Evolutionary conservation across 2,888 invertebrate genomes (phyloP).

Genomic region (Itoplectis maculator): DNA sequence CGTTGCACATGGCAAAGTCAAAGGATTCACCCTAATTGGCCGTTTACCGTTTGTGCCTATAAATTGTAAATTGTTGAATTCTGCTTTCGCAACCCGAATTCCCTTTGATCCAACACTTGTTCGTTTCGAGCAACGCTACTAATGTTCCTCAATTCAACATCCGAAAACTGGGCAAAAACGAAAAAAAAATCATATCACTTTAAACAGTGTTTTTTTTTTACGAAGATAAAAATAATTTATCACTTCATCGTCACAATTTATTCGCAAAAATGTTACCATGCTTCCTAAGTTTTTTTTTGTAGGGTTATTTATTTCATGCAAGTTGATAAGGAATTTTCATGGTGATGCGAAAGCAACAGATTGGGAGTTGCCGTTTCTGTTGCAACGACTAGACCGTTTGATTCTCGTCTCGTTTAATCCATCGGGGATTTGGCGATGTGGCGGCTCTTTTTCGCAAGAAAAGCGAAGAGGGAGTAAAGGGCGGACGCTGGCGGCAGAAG

Average conservation of each 20-base stretch:
- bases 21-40: constrained; percentile 72
- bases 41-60: constrained; percentile 73
- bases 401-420: constrained; percentile 61
- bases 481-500: constrained; percentile 31
- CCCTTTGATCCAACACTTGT: constrained; percentile 12
- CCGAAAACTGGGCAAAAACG: not conserved
- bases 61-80: constrained; percentile 68
- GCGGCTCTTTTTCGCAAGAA: constrained; percentile 42
- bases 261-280: too few relatives aligned
- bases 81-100: constrained; percentile 16
- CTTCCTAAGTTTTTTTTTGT: constrained; percentile 2
- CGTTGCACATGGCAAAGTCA: constrained; percentile 58
- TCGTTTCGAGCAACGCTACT: not conserved
- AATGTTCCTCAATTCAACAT: constrained; percentile 9
- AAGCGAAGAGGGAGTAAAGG: not conserved
- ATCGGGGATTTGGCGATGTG: constrained; percentile 53
- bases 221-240: too few relatives aligned
- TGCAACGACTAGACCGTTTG: constrained; percentile 52
- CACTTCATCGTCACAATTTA: too few relatives aligned
- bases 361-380: constrained; percentile 19
- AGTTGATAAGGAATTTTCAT: constrained; percentile 17
- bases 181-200: not conserved
- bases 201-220: not conserved
- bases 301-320: not conserved
- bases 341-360: constrained; percentile 48